phyloP scores from a whole-genome alignment of 1,140 invertebrate genomes.

The Artemia franciscana region DNA sequence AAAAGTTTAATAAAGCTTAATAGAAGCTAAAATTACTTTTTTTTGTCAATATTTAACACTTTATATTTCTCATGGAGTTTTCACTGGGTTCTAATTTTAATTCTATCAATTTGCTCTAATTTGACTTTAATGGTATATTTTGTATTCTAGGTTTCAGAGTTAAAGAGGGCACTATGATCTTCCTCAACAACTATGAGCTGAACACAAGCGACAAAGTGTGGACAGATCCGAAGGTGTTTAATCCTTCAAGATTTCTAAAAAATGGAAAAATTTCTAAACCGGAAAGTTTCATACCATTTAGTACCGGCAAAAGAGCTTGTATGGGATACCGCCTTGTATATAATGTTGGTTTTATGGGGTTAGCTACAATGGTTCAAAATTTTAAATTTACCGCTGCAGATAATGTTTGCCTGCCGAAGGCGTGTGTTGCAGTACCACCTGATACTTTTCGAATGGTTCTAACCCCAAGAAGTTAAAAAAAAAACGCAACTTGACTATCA shows the following conservation, averaged over 20 bases:
- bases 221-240: slow-evolving; percentile 39
- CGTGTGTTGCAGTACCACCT: slow-evolving; percentile 9
- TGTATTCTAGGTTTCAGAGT: slow-evolving; percentile 44
- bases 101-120: too few relatives aligned
- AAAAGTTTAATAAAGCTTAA: too few relatives aligned
- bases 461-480: background rate
- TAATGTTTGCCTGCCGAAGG: slow-evolving; percentile 5
- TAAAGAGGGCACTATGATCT: slow-evolving; percentile 52
- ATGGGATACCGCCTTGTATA: slow-evolving; percentile 64
- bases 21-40: too few relatives aligned
- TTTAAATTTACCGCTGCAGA: slow-evolving; percentile 31
- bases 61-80: background rate
- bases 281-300: slow-evolving; percentile 57
- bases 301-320: slow-evolving; percentile 57
- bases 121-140: too few relatives aligned
- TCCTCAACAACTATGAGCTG: slow-evolving; percentile 66
- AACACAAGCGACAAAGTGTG: slow-evolving; percentile 49
- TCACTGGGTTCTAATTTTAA: slow-evolving; percentile 9
- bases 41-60: background rate
- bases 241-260: slow-evolving; percentile 41
- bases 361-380: slow-evolving; percentile 45
- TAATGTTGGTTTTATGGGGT: slow-evolving; percentile 41
- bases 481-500: too few relatives aligned
- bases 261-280: slow-evolving; percentile 23
- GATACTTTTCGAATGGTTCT: slow-evolving; percentile 5